Base-by-base conservation (phyloP, 1,140 invertebrate species). In the Neocloeon triangulifer region DNA sequence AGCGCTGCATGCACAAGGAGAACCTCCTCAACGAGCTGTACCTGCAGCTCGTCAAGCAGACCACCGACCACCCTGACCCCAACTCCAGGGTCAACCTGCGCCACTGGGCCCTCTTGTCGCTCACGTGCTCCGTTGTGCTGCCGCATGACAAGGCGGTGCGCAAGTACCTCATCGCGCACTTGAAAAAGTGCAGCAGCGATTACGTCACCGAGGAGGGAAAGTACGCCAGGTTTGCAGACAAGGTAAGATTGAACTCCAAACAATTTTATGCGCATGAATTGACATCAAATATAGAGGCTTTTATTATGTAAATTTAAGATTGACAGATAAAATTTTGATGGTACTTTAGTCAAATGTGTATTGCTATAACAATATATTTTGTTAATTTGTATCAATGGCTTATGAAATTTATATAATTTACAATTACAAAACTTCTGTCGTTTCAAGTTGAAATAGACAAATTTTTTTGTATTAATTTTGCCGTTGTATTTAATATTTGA, bases 121-220 rank as follows among this genome's bases (percentile, higher is more conserved):
- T 92, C 9, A 73, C 80, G 4, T 85, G 81, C 45, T 86, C 81
- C 23, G 75, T 89, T 0, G 73, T 88, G 30, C 52, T 86, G 14
- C 88, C 88, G 21, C 70, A 78, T 2, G 71, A 80, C 43, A 76
- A 79, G 45, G 59, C 72, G 0, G 63, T 92, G 34, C 61, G 84
- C 21, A 75, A 85, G 35, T 85, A 92, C 53, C 59, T 95, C n/a
- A 71, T 88, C 15, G 69, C 81, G 7, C 89, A 94, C 55, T 55
- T 95, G 30, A 74, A 86, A 40, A 66, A 81, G 41, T 86, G 85
- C 46, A 69, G 78, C 17, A 73, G 78, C 29, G 86, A 92, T 52
- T 74, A 73, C 39, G 73, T 89, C 12, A 79, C 80, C 2, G 85
- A 94, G 48, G 88, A 94, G 50, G 88, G 85, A 4, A 86, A 88